Evolutionary conservation across 2,113 vertebrate genomes (phyloP), one percentile per base, ranked within the genome.

Genomic region (Cardinalis cardinalis): DNA sequence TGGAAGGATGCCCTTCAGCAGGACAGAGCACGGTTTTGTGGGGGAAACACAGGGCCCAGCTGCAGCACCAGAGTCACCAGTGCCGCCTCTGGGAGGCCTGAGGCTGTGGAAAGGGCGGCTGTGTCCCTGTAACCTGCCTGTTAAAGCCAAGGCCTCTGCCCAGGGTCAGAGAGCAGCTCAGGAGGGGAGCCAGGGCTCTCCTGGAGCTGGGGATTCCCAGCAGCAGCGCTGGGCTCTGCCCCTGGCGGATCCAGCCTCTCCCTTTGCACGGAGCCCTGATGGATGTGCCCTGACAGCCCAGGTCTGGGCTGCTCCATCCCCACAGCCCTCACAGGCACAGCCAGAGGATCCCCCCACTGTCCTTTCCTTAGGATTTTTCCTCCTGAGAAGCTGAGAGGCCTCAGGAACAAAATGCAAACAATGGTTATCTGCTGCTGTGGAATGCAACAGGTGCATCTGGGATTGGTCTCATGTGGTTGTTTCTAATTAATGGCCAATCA

Each of bases 251-350:
- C 1, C 73, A 84, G 86, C 70, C 36, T 32, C 64, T 61, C 66
- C 89, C 46, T 48, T 6, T 1, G 15, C 61, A 3, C 0, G 1
- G 23, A 10, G 40, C 5, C 1, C 56, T 1, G 51, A 40, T 0
- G 16, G 60, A 29, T 18, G 51, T 5, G 51, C 28, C 9, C 28
- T 13, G 55, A 2, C 0, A 20, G 31, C 9, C 9, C 8, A 1
- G 18, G 2, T 9, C 13, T 8, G 10, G 40, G 13, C 58, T 81
- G 52, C 87, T 84, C 49, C n/a, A 2, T 41, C 65, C 64, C 29
- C 10, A 1, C 36, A 20, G 3, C 32, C 34, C 53, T 14, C 1
- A 0, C 6, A 25, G 36, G 53, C 18, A 36, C 29, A 46, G 31
- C 32, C 69, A 20, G 31, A 68, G 51, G 38, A 46, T 40, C 12